Evolutionary conservation across 2,888 invertebrate species (phyloP).

Genomic region (Labia minor): DNA sequence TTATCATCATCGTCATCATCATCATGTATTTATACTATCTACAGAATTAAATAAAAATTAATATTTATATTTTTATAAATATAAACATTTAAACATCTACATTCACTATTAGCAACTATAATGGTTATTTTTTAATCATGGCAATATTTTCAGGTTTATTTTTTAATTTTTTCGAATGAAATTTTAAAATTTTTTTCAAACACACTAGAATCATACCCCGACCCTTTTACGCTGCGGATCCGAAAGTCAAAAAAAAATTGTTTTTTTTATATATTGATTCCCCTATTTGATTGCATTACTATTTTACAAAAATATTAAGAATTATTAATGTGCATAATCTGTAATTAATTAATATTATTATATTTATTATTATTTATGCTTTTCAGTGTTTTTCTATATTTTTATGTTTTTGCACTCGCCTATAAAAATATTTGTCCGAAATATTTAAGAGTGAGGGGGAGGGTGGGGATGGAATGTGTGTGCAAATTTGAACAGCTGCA

Average conservation of each 20-base stretch:
- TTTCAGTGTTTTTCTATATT: background rate
- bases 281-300: background rate
- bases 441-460: background rate
- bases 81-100: background rate
- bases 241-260: too few relatives aligned
- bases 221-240: background rate
- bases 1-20: background rate
- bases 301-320: background rate
- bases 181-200: background rate
- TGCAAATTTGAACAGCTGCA: background rate
- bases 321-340: background rate
- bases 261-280: too few relatives aligned
- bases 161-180: background rate
- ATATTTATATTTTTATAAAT: background rate
- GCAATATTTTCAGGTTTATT: background rate
- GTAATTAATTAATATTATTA: background rate
- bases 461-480: background rate
- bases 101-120: background rate
- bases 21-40: background rate
- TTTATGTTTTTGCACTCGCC: background rate
- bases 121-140: background rate
- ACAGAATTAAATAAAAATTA: background rate
- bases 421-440: background rate
- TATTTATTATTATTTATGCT: background rate
- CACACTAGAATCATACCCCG: background rate